Evolutionary conservation across 2,113 vertebrate species (phyloP), one percentile per base, ranked within the genome.

Genomic region (Geothlypis trichas): DNA sequence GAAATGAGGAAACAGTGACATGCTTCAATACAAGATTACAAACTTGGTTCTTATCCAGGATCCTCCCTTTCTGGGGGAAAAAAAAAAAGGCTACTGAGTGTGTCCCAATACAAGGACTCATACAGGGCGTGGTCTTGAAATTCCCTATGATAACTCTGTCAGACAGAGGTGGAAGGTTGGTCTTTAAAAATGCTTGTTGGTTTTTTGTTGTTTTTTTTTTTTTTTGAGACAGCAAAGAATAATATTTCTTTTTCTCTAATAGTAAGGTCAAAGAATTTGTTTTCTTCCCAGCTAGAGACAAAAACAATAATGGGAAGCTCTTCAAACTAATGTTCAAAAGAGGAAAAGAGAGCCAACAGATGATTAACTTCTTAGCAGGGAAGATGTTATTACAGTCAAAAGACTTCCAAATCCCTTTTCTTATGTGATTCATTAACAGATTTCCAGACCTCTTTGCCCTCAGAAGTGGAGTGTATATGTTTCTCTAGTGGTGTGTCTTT

Each of bases 311-410:
- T 90, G 73, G 94, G 92, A 94, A 93, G 63, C 71, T 93, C 63
- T 95, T 93, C 84, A 96, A 96, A 95, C 75, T 96, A 71, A 95
- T 83, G 86, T 90, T 96, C 80, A 95, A 78, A 96, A 79, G 90
- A 93, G 75, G 47, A 89, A 85, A 91, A 95, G 62, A 68, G 66
- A 93, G 42, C 49, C 80, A 97, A 82, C 68, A 90, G 83, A 95
- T 95, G 65, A 97, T 96, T 95, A 97, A 95, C 93, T 95, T 95
- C 95, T 87, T 94, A 92, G 86, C 52, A 84, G 91, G 95, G 62
- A 92, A 89, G 69, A 67, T 3, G 7, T 68, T 95, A 90, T 92
- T 96, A 51, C 51, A 95, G 84, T 89, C 52, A 79, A 84, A 96
- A 93, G 77, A 75, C 75, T 92, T 91, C 66, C 82, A 94, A 91